Base-by-base conservation (phyloP, 2,888 invertebrate genomes). In the Orthosia gothica region DNA sequence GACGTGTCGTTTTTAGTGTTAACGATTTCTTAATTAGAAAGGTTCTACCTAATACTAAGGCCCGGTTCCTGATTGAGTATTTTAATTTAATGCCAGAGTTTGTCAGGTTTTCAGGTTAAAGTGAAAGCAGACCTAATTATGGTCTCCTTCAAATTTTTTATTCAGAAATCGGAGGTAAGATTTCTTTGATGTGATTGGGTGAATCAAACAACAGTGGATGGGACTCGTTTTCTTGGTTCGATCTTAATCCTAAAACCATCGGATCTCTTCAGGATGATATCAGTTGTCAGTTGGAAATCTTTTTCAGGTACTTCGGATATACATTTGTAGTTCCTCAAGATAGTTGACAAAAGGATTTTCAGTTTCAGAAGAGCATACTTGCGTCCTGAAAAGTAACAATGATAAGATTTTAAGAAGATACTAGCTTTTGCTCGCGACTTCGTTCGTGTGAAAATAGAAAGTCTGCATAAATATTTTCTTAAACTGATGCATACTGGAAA, bases 311-410 rank as follows among this genome's bases (percentile, higher is more conserved):
- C 90, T 78, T 97, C 97, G 0, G 98, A 98, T 20, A 95, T 94
- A 20, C 98, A 94, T 73, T 97, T 97, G 93, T 97, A 98, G 91
- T 97, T 98, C 61, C 98, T 97, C 83, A 98, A 91, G 61, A 98
- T 97, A 7, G 98, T 98, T 0, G 98, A 97, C 0, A 98, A 96
- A 3, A 98, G 94, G 23, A 98, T 97, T 93, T 98, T 98, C 79
- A 98, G 93, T 91, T 98, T 98, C 65, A 98, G 91, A 97, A 98
- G 97, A 18, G 98, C 98, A 91, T 98, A 98, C 93, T 98, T 98
- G 49, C 98, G 97, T 65, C 98, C 97, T 97, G 89, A 32, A 92
- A 92, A 59, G 16, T 55, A 16, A 69, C 11, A 40, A 45, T 26
- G 3, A 47, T 7, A 32, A 13, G 5, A 55, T 32, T 49, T 32